These are phyloP conservation scores for Fragum sueziense DNA, from an alignment of 2,888 invertebrate species.

Conservation along the genomic window DNA sequence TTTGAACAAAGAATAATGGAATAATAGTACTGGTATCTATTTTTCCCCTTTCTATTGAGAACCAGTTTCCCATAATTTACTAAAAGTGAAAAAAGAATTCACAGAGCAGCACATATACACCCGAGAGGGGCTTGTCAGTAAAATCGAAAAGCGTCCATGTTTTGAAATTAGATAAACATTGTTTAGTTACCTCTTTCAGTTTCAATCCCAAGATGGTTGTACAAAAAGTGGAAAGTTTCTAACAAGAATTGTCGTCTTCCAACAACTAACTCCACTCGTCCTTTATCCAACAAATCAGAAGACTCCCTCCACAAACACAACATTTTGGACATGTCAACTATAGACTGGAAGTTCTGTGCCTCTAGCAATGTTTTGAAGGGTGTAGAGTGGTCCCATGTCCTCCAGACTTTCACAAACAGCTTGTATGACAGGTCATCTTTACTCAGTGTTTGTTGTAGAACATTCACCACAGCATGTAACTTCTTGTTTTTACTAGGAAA, in stretches of 20 bases:
- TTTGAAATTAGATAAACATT: too few species aligned
- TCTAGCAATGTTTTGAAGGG: constrained; percentile 62
- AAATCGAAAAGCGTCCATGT: too few species aligned
- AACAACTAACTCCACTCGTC: constrained; percentile 59
- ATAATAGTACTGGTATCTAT: too few species aligned
- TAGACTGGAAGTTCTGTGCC: constrained; percentile 40
- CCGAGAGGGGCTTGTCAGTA: too few species aligned
- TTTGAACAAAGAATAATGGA: too few species aligned
- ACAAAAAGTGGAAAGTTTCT: constrained; percentile 20
- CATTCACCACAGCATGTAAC: constrained; percentile 47
- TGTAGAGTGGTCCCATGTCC: constrained; percentile 69
- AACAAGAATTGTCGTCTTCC: constrained; percentile 35
- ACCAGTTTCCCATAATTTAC: too few species aligned
- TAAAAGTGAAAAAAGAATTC: too few species aligned
- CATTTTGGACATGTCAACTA: neutral
- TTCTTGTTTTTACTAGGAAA: constrained; percentile 12
- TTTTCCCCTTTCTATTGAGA: too few species aligned
- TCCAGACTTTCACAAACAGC: constrained; percentile 67
- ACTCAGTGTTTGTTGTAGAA: constrained; percentile 64
- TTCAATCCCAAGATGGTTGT: neutral
- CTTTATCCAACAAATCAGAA: constrained; percentile 42
- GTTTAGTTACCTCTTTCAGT: neutral
- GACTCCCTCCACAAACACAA: constrained; percentile 37
- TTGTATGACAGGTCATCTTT: constrained; percentile 64
- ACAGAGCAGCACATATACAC: too few species aligned